These are phyloP conservation scores for Euglossa dilemma DNA, from an alignment of 1,140 invertebrate genomes.

Conservation along the genomic window DNA sequence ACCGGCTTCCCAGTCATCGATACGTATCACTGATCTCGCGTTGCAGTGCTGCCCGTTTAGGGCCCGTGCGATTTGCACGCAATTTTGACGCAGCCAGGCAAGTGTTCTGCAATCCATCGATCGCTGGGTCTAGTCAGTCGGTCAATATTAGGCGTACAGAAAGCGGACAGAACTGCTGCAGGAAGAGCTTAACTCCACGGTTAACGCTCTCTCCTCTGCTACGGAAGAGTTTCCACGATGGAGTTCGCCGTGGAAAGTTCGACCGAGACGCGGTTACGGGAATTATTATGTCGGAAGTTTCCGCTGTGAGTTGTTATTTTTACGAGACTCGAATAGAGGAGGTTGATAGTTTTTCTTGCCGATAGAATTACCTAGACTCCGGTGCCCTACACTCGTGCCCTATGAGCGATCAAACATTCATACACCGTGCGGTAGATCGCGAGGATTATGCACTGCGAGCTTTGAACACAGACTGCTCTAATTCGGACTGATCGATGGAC, in stretches of 20 bases:
- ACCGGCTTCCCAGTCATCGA: not conserved
- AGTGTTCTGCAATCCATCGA: constrained; percentile 56
- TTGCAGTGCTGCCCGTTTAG: not conserved
- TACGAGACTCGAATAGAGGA: constrained; percentile 4
- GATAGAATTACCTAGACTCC: not conserved
- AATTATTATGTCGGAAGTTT: constrained; percentile 18
- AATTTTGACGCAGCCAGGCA: constrained; percentile 32
- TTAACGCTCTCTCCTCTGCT: constrained; percentile 18
- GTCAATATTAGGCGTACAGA: constrained; percentile 55
- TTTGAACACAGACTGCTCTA: not conserved
- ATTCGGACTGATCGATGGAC: not conserved
- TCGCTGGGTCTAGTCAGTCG: constrained; percentile 46
- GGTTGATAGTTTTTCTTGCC: no score
- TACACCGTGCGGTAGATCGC: not conserved
- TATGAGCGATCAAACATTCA: not conserved
- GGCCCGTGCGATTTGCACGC: not conserved
- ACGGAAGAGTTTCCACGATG: not conserved
- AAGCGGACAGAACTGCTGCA: constrained; percentile 25
- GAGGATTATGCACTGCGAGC: not conserved
- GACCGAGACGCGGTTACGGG: not conserved
- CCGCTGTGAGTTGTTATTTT: not conserved
- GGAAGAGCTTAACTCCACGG: constrained; percentile 49
- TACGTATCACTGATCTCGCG: not conserved
- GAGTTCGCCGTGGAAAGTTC: not conserved
- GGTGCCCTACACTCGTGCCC: no score